Conservation (phyloP, 1,140 invertebrate genomes). For the Pygmarrhopalites habei region DNA sequence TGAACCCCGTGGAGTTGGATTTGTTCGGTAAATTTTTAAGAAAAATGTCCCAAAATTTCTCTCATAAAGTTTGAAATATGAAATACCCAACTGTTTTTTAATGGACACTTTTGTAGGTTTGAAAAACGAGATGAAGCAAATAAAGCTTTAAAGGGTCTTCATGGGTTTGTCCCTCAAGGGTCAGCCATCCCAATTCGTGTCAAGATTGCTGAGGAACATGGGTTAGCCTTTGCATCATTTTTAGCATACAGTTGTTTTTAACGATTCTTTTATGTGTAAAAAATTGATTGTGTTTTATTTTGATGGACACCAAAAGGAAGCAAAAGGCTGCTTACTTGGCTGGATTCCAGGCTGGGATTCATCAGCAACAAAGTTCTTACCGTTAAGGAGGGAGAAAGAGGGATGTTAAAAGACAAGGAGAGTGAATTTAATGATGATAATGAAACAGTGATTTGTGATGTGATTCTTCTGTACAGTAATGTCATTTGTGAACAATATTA, state of each 20-base stretch:
- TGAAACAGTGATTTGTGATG: too few relatives aligned
- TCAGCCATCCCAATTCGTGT: conserved; percentile 73
- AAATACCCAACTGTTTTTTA: background rate
- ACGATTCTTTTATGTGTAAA: too few relatives aligned
- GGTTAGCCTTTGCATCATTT: conserved; percentile 80
- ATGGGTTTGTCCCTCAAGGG: conserved; percentile 76
- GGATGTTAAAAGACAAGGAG: too few relatives aligned
- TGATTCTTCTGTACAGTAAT: too few relatives aligned
- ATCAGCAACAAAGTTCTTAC: conserved; percentile 21
- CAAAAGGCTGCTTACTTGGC: conserved; percentile 53
- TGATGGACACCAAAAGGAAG: too few relatives aligned
- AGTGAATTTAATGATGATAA: too few relatives aligned
- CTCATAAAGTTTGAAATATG: background rate
- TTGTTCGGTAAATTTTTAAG: conserved; percentile 88
- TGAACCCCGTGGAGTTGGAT: conserved; percentile 76
- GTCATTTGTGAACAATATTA: too few relatives aligned
- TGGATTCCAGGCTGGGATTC: conserved; percentile 51
- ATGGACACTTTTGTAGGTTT: conserved; percentile 54
- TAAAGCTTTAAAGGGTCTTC: conserved; percentile 72
- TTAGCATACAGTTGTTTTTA: too few relatives aligned
- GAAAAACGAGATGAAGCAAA: conserved; percentile 79
- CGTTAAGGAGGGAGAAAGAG: too few relatives aligned
- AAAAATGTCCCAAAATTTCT: background rate
- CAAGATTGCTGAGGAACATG: conserved; percentile 86
- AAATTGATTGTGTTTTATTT: too few relatives aligned